Evolutionary conservation across 2,797 vertebrate genomes (phyloP).

Genomic region (Lepilemur ruficaudatus): DNA sequence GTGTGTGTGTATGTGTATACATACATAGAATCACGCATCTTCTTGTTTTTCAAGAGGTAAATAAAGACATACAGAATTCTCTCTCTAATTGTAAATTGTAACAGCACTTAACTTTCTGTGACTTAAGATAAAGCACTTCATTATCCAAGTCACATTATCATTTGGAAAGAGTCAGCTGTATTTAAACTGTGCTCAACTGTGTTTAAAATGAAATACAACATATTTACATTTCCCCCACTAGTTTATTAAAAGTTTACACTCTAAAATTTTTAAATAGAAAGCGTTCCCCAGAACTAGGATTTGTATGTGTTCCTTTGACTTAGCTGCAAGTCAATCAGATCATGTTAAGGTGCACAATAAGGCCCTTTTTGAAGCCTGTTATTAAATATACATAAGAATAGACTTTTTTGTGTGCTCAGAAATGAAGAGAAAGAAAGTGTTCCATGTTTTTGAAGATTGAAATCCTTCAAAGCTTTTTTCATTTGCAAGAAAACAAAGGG

Average conservation of each 20-base stretch:
- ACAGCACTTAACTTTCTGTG: slow-evolving; percentile 58
- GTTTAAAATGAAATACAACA: slow-evolving; percentile 81
- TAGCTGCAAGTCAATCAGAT: slow-evolving; percentile 78
- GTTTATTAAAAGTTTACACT: slow-evolving; percentile 81
- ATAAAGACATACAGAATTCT: not conserved
- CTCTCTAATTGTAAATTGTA: slow-evolving; percentile 43
- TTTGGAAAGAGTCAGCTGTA: slow-evolving; percentile 68
- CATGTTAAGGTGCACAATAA: slow-evolving; percentile 80
- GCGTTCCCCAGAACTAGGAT: slow-evolving; percentile 70
- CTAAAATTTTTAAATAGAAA: slow-evolving; percentile 74
- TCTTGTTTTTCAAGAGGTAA: slow-evolving; percentile 54
- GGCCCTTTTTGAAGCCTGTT: slow-evolving; percentile 77
- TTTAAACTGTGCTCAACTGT: slow-evolving; percentile 75
- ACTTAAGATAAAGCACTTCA: slow-evolving; percentile 68
- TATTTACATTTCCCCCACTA: slow-evolving; percentile 72
- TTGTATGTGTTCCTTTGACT: slow-evolving; percentile 77
- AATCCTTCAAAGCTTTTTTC: slow-evolving; percentile 80
- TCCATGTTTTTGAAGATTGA: slow-evolving; percentile 78
- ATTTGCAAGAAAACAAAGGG: slow-evolving; percentile 80
- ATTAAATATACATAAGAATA: slow-evolving; percentile 84
- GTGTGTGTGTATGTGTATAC: not conserved
- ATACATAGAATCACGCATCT: not conserved
- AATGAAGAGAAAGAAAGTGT: slow-evolving; percentile 80
- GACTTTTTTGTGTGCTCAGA: slow-evolving; percentile 75
- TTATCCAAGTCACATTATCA: slow-evolving; percentile 67